These are phyloP conservation scores for Spodoptera picta DNA, from an alignment of 2,888 invertebrate species.

Conservation along the genomic window DNA sequence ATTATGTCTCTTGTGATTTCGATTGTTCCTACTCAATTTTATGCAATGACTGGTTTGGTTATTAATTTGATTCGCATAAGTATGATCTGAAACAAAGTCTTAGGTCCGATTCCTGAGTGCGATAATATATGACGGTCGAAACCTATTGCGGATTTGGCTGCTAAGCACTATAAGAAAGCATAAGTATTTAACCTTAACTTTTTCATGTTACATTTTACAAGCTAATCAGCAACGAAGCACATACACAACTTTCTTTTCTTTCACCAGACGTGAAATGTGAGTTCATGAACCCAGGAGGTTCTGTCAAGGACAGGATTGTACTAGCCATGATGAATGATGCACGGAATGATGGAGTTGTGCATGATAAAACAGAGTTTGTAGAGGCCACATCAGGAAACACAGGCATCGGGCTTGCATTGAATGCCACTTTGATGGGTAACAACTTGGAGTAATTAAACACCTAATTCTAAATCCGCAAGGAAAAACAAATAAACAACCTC, in stretches of 20 bases:
- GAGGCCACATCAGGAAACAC: slow-evolving; percentile 96
- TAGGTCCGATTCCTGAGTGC: no score
- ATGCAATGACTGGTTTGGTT: no score
- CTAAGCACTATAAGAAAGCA: no score
- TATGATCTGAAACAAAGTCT: no score
- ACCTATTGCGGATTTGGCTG: no score
- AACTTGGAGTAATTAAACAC: neutral
- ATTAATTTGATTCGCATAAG: no score
- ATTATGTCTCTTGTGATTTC: no score
- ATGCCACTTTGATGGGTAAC: slow-evolving; percentile 91
- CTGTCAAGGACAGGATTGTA: slow-evolving; percentile 96
- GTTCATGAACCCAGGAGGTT: slow-evolving; percentile 98
- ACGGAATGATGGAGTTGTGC: slow-evolving; percentile 93
- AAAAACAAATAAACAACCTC: neutral
- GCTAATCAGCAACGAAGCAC: neutral
- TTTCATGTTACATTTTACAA: no score
- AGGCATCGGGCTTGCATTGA: slow-evolving; percentile 97
- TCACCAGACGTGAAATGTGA: slow-evolving; percentile 97
- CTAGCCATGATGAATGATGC: slow-evolving; percentile 97
- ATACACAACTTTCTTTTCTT: neutral
- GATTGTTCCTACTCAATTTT: no score
- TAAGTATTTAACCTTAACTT: no score
- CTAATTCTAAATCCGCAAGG: no score
- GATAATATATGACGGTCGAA: no score
- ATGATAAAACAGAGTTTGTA: slow-evolving; percentile 94